Evolutionary conservation across 2,797 vertebrate genomes (phyloP).

Genomic region (Cyprinella venusta): DNA sequence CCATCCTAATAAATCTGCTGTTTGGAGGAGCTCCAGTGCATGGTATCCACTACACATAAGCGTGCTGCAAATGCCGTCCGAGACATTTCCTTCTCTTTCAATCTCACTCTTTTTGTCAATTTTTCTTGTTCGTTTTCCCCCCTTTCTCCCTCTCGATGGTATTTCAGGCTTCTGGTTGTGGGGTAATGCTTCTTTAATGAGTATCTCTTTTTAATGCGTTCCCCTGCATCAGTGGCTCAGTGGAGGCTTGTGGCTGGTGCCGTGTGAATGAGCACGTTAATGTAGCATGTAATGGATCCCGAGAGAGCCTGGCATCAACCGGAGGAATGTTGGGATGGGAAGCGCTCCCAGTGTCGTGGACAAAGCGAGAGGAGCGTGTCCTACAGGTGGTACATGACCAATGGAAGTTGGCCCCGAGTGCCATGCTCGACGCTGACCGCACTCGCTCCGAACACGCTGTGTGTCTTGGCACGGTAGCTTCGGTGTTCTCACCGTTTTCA

Average conservation of each 20-base stretch:
- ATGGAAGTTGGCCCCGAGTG: slow-evolving; percentile 36
- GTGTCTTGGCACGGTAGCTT: not conserved
- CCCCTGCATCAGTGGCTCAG: slow-evolving; percentile 49
- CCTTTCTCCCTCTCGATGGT: slow-evolving; percentile 38
- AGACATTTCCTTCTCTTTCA: slow-evolving; percentile 41
- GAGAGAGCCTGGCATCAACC: slow-evolving; percentile 44
- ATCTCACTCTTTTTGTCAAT: slow-evolving; percentile 41
- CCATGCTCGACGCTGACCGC: slow-evolving; percentile 23
- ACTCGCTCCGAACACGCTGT: not conserved
- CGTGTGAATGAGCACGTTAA: slow-evolving; percentile 64
- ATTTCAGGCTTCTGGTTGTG: slow-evolving; percentile 59
- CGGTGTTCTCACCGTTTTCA: slow-evolving; percentile 1
- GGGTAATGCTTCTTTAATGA: slow-evolving; percentile 65
- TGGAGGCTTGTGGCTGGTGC: slow-evolving; percentile 48
- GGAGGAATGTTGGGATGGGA: slow-evolving; percentile 25
- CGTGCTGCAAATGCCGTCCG: slow-evolving; percentile 34
- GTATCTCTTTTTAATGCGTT: slow-evolving; percentile 69
- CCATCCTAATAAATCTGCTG: slow-evolving; percentile 44
- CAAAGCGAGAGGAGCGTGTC: slow-evolving; percentile 1
- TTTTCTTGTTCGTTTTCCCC: slow-evolving; percentile 6
- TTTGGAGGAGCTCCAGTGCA: slow-evolving; percentile 38
- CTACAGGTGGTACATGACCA: slow-evolving; percentile 47
- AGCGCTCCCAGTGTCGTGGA: slow-evolving; percentile 33
- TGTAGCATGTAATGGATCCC: slow-evolving; percentile 66
- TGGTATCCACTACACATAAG: slow-evolving; percentile 57